Percentiles rank a stretch among this genome's conserved stretches.
Evolutionary conservation across 2,113 vertebrate genomes (phyloP).

Genomic region (Manacus vitellinus): DNA sequence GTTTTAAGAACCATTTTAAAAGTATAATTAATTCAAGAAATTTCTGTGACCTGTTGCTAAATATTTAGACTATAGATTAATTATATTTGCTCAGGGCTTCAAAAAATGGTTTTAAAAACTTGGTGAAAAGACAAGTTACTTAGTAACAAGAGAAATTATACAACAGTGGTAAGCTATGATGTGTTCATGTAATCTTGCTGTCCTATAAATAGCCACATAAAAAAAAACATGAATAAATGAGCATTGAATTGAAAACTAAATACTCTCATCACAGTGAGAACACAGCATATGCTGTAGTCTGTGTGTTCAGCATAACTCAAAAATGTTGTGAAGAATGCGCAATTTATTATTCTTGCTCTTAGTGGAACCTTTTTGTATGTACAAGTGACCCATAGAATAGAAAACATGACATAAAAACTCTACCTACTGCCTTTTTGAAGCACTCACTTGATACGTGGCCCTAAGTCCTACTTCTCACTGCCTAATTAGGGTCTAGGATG

Average conservation of each 20-base stretch:
- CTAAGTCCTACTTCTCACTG: neutral
- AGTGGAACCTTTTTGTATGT: neutral
- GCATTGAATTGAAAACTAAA: neutral
- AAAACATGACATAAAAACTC: neutral
- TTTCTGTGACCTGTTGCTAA: constrained; percentile 43
- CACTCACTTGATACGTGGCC: neutral
- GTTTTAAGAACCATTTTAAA: constrained; percentile 44
- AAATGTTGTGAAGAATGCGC: neutral
- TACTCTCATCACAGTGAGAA: neutral
- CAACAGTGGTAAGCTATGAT: neutral
- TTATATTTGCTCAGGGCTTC: constrained; percentile 9
- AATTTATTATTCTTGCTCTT: neutral
- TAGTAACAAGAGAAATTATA: neutral
- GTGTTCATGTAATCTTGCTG: neutral
- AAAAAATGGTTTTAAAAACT: neutral
- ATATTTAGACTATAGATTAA: constrained; percentile 65
- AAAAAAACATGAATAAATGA: neutral
- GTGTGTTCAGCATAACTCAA: neutral
- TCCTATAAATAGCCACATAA: neutral
- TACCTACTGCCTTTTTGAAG: neutral
- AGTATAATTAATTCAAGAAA: constrained; percentile 26
- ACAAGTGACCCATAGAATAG: neutral
- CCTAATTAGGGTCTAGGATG: neutral
- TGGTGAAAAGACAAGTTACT: neutral
- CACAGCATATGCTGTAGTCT: neutral